These are phyloP conservation scores for Ctenosaura bakeri DNA, from an alignment of 2,797 vertebrate species.

Conservation along the genomic window DNA sequence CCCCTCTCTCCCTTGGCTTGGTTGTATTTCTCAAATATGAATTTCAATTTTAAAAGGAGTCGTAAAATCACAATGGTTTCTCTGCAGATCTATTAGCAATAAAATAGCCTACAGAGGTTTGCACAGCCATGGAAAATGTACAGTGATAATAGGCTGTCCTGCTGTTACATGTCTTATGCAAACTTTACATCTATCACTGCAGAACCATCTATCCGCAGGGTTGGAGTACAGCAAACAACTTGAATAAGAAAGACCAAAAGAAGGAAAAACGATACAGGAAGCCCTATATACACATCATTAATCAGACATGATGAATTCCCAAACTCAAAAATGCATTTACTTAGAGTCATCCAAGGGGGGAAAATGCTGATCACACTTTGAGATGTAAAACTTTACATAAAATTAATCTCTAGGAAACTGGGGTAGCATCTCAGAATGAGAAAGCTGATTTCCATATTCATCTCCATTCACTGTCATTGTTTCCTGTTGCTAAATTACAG, in stretches of 20 bases:
- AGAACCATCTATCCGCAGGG: constrained; percentile 87
- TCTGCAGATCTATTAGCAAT: constrained; percentile 90
- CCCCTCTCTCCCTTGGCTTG: constrained; percentile 80
- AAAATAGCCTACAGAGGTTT: constrained; percentile 90
- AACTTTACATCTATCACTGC: constrained; percentile 89
- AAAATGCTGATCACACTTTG: constrained; percentile 72
- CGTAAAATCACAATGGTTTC: constrained; percentile 89
- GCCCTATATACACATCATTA: constrained; percentile 86
- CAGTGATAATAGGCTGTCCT: constrained; percentile 89
- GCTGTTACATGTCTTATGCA: constrained; percentile 90
- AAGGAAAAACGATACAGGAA: constrained; percentile 79
- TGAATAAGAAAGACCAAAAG: constrained; percentile 83
- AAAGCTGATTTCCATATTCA: constrained; percentile 46
- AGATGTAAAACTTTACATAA: constrained; percentile 71
- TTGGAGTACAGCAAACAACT: constrained; percentile 83
- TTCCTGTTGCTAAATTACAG: constrained; percentile 39
- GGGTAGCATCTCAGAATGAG: constrained; percentile 43
- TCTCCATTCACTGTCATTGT: constrained; percentile 50
- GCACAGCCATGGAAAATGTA: constrained; percentile 90
- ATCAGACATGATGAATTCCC: constrained; percentile 85
- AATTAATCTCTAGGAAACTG: constrained; percentile 74
- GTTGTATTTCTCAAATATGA: constrained; percentile 90
- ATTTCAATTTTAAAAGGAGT: constrained; percentile 91
- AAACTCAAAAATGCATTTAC: constrained; percentile 77
- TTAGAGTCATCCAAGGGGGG: constrained; percentile 71